Base-by-base conservation (phyloP, 1,140 invertebrate species). In the Aporrectodea caliginosa region DNA sequence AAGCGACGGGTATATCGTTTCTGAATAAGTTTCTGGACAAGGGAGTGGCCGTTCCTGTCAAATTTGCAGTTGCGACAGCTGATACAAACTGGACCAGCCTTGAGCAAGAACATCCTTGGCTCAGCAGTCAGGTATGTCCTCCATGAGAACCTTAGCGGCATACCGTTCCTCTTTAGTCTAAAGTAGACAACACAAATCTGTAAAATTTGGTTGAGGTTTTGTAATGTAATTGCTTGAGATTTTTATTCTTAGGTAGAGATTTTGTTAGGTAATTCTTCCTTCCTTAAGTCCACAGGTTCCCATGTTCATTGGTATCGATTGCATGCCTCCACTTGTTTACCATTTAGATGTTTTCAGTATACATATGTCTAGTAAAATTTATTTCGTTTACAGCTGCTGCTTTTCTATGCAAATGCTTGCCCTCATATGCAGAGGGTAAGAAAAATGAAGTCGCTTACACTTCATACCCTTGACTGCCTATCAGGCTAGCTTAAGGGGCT, bases 1-100 rank as follows among this genome's bases (percentile, higher is more conserved):
- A 99, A 90, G 95, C 94, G 69, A 95, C 94, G 73, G 98, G 97
- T 72, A 99, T 99, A 88, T 92, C 94, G 84, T 90, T 99, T 14
- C 92, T 99, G 69, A 98, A 97, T 88, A 92, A 93, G 78, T 92
- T 93, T 87, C 91, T 99, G 81, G 89, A 91, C 22, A 78, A 88
- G 1, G 92, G 92, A 34, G 90, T 92, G 30, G 91, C 92, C 75
- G 84, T 85, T 16, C 92, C 92, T 84, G 96, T 95, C 84, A 90
- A 92, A 81, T 97, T 95, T 88, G 95, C 93, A 31, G 89, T 92
- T 58, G 92, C 98, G 80, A 92, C 92, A 79, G 92, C 93, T 79
- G 87, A 91, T 1, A 95, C 94, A 29, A 92, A 95, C 78, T 97
- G 95, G 92, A 90, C 92, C 69, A 91, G 93, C 78, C 88, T 97